Percentiles rank a stretch among this genome's conserved stretches.
phyloP scores from a whole-genome alignment of 92 coral and sea anemone genomes.

The Isaurus tuberculatus region DNA sequence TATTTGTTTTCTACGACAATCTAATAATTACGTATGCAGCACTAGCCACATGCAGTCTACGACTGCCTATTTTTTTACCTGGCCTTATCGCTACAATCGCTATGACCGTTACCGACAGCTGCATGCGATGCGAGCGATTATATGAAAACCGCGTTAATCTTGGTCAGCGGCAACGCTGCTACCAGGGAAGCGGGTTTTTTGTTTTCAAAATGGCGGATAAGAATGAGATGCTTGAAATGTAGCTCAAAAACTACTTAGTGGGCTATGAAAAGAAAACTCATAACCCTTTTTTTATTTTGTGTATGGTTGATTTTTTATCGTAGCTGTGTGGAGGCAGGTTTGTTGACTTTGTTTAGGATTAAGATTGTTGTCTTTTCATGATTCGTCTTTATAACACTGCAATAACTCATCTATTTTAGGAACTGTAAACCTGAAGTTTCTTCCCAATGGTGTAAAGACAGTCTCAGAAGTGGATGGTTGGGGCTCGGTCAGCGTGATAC shows the following conservation, averaged over 20 bases:
- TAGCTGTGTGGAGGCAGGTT: conserved; percentile 31
- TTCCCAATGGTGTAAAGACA: conserved; percentile 28
- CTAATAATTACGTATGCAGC: too few relatives aligned
- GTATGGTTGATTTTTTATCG: not conserved
- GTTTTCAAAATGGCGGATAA: conserved; percentile 51
- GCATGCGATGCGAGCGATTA: too few relatives aligned
- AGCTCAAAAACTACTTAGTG: too few relatives aligned
- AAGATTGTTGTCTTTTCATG: too few relatives aligned
- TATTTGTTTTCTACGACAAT: too few relatives aligned
- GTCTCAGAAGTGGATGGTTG: conserved; percentile 14
- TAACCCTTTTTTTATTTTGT: not conserved
- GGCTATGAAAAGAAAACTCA: not conserved
- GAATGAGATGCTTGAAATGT: not conserved
- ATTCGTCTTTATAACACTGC: too few relatives aligned
- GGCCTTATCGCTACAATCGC: too few relatives aligned
- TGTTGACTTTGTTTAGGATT: not conserved
- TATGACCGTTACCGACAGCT: too few relatives aligned
- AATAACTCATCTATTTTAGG: not conserved
- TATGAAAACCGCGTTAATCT: too few relatives aligned
- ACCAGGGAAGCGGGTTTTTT: conserved; percentile 16
- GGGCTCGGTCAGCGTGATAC: conserved; percentile 25
- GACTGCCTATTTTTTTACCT: too few relatives aligned
- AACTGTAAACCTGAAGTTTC: not conserved
- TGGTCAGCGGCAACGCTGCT: conserved; percentile 32
- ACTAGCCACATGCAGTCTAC: too few relatives aligned